phyloP scores from a whole-genome alignment of 1,140 invertebrate genomes.

The Diorhabda sublineata region DNA sequence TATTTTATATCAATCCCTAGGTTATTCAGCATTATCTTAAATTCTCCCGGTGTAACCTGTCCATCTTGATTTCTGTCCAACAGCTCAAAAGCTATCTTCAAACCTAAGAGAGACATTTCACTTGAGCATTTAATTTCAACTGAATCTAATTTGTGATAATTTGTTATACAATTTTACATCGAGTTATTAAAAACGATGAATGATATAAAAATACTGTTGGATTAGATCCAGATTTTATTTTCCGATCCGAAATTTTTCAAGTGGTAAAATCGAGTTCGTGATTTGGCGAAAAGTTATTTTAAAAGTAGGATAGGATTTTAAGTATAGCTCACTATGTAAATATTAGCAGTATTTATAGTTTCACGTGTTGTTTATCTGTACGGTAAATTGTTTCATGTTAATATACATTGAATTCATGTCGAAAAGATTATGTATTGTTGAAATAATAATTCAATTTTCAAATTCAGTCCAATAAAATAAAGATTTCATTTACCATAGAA shows the following conservation, averaged over 20 bases:
- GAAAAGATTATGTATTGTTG: too few relatives aligned
- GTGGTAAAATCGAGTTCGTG: background rate
- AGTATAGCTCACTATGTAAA: too few relatives aligned
- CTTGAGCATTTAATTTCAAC: background rate
- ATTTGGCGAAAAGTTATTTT: background rate
- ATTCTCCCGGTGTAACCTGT: slow-evolving; percentile 63
- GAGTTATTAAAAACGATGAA: background rate
- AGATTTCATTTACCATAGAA: too few relatives aligned
- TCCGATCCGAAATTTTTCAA: background rate
- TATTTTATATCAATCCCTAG: slow-evolving; percentile 68
- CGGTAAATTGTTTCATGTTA: too few relatives aligned
- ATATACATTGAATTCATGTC: too few relatives aligned
- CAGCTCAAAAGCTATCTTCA: slow-evolving; percentile 68
- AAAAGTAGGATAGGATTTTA: background rate
- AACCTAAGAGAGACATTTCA: slow-evolving; percentile 49
- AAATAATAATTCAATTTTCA: too few relatives aligned
- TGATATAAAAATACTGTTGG: background rate
- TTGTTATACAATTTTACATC: background rate
- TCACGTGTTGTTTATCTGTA: too few relatives aligned
- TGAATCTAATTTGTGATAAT: background rate
- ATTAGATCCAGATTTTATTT: background rate
- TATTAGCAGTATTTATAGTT: too few relatives aligned
- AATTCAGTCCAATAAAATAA: too few relatives aligned
- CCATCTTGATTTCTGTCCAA: slow-evolving; percentile 72
- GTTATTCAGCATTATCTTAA: slow-evolving; percentile 71